A percentile compares a stretch with the other conserved stretches of the same genome.
These are phyloP conservation scores for Euphonia xanthogaster DNA, from an alignment of 2,797 vertebrate genomes.

Conservation along the genomic window DNA sequence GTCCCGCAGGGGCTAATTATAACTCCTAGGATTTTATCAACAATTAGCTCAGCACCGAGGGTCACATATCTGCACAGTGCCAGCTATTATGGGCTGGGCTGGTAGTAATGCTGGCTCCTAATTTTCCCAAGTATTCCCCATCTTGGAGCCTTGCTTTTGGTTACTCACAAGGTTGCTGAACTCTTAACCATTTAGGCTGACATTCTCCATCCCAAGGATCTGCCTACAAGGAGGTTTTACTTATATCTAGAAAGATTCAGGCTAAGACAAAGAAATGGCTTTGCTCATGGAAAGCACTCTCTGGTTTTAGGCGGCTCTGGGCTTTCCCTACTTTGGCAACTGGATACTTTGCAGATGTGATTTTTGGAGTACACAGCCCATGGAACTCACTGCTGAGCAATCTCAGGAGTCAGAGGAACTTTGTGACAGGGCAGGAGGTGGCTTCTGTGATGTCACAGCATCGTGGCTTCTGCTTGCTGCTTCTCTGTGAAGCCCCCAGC, in stretches of 20 bases:
- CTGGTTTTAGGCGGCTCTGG: not conserved
- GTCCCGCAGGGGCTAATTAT: constrained; percentile 27
- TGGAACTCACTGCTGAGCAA: not conserved
- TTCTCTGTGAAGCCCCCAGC: not conserved
- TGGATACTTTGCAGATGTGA: not conserved
- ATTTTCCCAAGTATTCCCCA: not conserved
- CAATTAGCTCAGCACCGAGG: constrained; percentile 59
- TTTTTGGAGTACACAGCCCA: not conserved
- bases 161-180: not conserved
- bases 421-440: not conserved
- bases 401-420: not conserved
- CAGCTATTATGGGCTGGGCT: not conserved
- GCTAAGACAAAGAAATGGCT: not conserved
- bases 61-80: constrained; percentile 15
- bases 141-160: not conserved
- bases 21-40: constrained; percentile 55
- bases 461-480: not conserved
- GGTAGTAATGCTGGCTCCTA: not conserved
- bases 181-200: not conserved
- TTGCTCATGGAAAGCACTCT: not conserved
- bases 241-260: not conserved
- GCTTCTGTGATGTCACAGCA: not conserved
- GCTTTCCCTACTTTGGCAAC: not conserved
- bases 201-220: not conserved
- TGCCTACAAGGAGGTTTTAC: not conserved